Conservation (phyloP, 2,797 vertebrate genomes). For the Mionectes olivaceus region DNA sequence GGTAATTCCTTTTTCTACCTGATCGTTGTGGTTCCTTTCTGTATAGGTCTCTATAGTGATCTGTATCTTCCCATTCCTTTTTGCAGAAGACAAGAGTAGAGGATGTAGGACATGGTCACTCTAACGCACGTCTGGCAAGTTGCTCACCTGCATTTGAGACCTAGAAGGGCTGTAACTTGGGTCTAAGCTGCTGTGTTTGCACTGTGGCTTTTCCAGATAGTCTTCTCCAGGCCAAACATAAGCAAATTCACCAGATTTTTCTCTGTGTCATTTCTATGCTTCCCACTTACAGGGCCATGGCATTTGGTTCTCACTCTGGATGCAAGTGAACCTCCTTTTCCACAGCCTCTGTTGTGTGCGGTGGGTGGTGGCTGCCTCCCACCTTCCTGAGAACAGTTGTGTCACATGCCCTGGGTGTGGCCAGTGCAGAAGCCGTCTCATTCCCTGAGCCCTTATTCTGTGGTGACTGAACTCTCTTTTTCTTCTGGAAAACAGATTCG, state of each 20-base stretch:
- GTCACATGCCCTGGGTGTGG: background rate
- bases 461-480: background rate
- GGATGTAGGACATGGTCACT: background rate
- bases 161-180: background rate
- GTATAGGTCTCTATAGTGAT: background rate
- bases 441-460: background rate
- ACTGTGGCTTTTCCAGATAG: background rate
- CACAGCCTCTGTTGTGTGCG: accelerated
- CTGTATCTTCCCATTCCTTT: background rate
- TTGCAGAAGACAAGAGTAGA: background rate
- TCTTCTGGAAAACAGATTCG: slow-evolving; percentile 18
- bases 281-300: background rate
- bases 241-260: background rate
- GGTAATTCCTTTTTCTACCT: background rate
- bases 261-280: background rate
- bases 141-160: accelerated
- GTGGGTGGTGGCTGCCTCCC: background rate
- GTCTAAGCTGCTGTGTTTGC: background rate
- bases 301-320: background rate
- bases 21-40: background rate
- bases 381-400: background rate
- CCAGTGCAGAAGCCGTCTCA: background rate
- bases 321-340: accelerated
- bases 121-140: accelerated
- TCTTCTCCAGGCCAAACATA: background rate